Base-by-base conservation (phyloP, 2,888 invertebrate genomes). In the Cantharis lateralis region DNA sequence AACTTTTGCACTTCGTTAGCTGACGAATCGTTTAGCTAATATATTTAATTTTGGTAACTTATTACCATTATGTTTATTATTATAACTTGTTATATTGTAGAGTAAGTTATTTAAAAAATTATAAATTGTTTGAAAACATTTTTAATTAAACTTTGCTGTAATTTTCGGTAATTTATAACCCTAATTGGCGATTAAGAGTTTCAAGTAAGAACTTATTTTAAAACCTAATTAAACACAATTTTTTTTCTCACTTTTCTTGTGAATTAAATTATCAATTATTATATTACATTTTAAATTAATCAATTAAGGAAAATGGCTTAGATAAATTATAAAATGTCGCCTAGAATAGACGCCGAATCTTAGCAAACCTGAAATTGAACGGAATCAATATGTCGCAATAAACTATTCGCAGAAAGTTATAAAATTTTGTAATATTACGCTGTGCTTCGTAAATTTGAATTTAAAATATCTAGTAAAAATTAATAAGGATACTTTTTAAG, bases 1-100 rank as follows among this genome's bases (percentile, higher is more conserved):
- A 76, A 73, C 72, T 73, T 76, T 70, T 70, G 28, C 62, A 26
- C 62, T 72, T 72, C 72, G 76, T 72, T 76, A 69, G 68, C 72
- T 64, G 63, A 64, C 62, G 24, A 15, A 62, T 24, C 18, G 71
- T 24, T 62, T 71, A 71, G 15, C 62, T 24, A 62, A 24, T 24
- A 66, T 48, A 48, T 48, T 48, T 48, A 48, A 48, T 48, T n/a
- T 48, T n/a, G 0, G 48, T 48, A n/a, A 48, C n/a, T n/a, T n/a
- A 48, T n/a, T 48, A 48, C 48, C 48, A n/a, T n/a, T 48, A 48
- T n/a, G n/a, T n/a, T n/a, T n/a, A n/a, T n/a, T 48, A 13, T 32
- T 32, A 13, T 1, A 32, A 13, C 32, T 13, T 5, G 13, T 13
- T 32, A 32, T 13, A 24, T 24, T 24, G 24, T 24, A 24, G 9